Evolutionary conservation across 1,140 invertebrate species (phyloP), one percentile per base, ranked within the genome.

Genomic region (Drosophila micromelanica): DNA sequence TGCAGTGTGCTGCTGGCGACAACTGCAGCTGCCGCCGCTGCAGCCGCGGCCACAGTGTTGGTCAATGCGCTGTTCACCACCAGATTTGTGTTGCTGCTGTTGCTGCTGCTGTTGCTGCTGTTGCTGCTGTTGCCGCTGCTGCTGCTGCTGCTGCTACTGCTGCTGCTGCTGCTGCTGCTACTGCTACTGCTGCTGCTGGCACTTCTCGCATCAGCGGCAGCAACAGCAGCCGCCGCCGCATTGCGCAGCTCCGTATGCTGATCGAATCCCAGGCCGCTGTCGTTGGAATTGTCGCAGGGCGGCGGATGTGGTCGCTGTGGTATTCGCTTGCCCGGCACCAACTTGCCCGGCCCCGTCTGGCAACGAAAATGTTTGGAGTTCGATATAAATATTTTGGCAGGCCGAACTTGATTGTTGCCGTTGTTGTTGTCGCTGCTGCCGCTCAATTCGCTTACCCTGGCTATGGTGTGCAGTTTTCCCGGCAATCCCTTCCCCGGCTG

Each of bases 211-310:
- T 42, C 60, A 37, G 17, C 59, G 48, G 60, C 23, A 64, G 42
- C 20, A 49, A 17, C 23, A 42, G 59, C 30, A 42, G 46, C 35
- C 42, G 54, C 23, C 62, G 56, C n/a, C 30, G 56, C 76, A 13
- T 65, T 61, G 35, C 84, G 70, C 23, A 91, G 30, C 73, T 93
- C 92, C 23, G 91, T 80, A 63, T 92, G 91, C 59, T 96, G 94
- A 84, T 96, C 96, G 52, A 95, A 96, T 23, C 96, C 96, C 54
- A 97, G 93, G 17, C 96, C 96, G 68, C 96, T 97, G 90, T 97
- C 96, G 93, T 96, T 97, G 32, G 96, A 97, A 93, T 96, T 97
- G 91, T 97, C 96, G 90, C 96, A 96, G 32, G 93, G 92, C 35
- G 90, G 80, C 55, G 90, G 91, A 82, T 91, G 90, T 15, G 84